Evolutionary conservation across 2,888 invertebrate species (phyloP).

Genomic region (Himalopsyche japonica): DNA sequence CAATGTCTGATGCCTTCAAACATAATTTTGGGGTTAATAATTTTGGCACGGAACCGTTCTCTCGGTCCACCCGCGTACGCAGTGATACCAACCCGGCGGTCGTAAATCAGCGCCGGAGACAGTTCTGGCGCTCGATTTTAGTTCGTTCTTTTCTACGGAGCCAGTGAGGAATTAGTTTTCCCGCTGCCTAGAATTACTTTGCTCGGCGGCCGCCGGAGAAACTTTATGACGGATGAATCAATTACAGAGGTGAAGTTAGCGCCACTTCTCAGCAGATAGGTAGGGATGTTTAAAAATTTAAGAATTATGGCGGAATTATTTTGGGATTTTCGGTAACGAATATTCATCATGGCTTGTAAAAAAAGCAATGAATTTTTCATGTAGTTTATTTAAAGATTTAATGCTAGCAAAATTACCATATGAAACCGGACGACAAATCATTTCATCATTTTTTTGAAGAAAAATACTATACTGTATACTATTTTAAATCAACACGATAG

Average conservation of each 20-base stretch:
- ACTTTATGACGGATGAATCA: slow-evolving; percentile 35
- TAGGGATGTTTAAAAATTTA: not conserved
- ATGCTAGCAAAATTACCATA: no score
- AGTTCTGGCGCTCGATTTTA: not conserved
- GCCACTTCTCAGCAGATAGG: not conserved
- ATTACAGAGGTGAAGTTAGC: slow-evolving; percentile 20
- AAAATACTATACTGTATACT: no score
- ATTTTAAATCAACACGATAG: no score
- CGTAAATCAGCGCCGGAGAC: not conserved
- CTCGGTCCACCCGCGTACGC: not conserved
- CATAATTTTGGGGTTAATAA: not conserved
- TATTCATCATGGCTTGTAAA: no score
- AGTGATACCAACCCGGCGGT: not conserved
- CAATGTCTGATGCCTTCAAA: not conserved
- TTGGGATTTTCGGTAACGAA: no score
- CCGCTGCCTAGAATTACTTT: not conserved
- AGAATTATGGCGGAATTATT: not conserved
- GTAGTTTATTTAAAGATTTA: no score
- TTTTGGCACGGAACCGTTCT: not conserved
- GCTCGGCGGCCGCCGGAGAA: not conserved
- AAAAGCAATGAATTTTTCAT: no score
- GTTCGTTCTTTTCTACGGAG: slow-evolving; percentile 2
- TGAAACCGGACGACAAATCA: no score
- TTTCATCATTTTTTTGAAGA: no score
- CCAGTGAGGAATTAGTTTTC: slow-evolving; percentile 17